Percentiles rank a stretch among this genome's conserved stretches.
These are phyloP conservation scores for Leptatherina wallacei DNA, from an alignment of 2,797 vertebrate genomes.

Conservation along the genomic window DNA sequence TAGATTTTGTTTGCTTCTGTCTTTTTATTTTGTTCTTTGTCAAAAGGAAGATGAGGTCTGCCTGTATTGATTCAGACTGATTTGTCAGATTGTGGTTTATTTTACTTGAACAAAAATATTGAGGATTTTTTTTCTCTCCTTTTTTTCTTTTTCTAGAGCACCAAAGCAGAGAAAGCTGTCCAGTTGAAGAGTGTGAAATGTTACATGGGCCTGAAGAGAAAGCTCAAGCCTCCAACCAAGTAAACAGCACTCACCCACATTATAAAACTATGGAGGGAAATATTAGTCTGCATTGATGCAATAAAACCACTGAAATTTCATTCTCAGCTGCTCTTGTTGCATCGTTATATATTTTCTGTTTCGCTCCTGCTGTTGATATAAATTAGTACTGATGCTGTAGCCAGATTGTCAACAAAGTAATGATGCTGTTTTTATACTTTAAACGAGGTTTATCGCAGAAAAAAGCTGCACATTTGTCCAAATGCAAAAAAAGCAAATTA, in stretches of 20 bases:
- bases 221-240: constrained; percentile 93
- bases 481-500: constrained; percentile 3
- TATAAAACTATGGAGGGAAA: not conserved
- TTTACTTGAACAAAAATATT: not conserved
- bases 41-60: constrained; percentile 23
- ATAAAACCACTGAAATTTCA: not conserved
- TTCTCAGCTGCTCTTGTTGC: not conserved
- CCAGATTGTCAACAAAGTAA: not conserved
- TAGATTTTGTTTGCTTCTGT: constrained; percentile 53
- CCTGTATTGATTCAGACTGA: constrained; percentile 35
- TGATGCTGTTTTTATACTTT: not conserved
- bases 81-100: constrained; percentile 16
- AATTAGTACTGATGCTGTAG: not conserved
- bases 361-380: not conserved
- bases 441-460: not conserved
- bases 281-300: not conserved
- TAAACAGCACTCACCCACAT: constrained; percentile 60
- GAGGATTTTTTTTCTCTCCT: not conserved
- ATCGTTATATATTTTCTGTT: not conserved
- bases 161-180: constrained; percentile 89
- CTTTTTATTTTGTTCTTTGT: constrained; percentile 51
- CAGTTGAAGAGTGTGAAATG: constrained; percentile 87
- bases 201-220: constrained; percentile 93
- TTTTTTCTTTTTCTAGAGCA: constrained; percentile 81
- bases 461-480: not conserved